A percentile compares a stretch with the other conserved stretches of the same genome.
These are phyloP conservation scores for Drosophila quadrilineata DNA, from an alignment of 1,140 invertebrate species.

Conservation along the genomic window DNA sequence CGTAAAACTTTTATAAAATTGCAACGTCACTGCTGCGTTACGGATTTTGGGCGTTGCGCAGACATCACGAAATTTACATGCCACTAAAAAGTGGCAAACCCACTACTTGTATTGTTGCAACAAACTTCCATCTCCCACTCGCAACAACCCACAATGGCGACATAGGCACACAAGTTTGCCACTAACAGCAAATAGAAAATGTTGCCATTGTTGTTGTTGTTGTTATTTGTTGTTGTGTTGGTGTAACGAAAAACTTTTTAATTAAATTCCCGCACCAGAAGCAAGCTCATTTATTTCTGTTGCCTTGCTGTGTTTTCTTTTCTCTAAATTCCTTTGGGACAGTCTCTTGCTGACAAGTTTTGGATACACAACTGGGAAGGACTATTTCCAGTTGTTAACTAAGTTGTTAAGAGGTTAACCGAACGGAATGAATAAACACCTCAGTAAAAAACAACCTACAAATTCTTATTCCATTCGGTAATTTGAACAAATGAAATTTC, in stretches of 20 bases:
- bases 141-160: not conserved
- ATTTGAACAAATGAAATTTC: not conserved
- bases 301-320: too few species aligned
- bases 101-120: conserved; percentile 37
- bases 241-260: conserved; percentile 65
- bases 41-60: conserved; percentile 22
- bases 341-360: conserved; percentile 52
- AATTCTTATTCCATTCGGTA: not conserved
- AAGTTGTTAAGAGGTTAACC: conserved; percentile 23
- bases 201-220: conserved; percentile 20
- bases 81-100: conserved; percentile 49
- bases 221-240: conserved; percentile 22
- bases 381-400: conserved; percentile 43
- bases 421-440: not conserved
- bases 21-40: conserved; percentile 52
- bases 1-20: conserved; percentile 50
- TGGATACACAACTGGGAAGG: conserved; percentile 49
- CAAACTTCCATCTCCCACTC: conserved; percentile 31
- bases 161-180: conserved; percentile 23
- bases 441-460: not conserved
- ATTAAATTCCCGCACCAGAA: conserved; percentile 60
- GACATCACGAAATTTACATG: conserved; percentile 57
- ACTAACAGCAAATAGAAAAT: conserved; percentile 8
- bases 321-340: not conserved
- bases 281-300: conserved; percentile 37